Conservation (phyloP, 2,797 vertebrate species). For the Pseudopleuronectes americanus region DNA sequence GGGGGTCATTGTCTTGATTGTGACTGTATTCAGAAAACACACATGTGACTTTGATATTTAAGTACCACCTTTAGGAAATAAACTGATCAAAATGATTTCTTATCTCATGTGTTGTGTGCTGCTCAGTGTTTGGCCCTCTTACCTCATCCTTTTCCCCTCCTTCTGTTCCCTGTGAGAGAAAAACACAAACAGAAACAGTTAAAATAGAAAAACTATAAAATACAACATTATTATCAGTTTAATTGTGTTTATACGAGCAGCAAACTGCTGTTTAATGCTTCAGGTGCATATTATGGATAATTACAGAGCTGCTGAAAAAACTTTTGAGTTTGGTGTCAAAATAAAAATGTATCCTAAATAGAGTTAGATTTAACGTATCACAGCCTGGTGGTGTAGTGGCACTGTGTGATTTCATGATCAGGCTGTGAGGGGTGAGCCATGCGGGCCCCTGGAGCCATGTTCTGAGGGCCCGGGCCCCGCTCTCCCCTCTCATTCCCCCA, state of each 20-base stretch:
- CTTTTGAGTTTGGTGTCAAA: slow-evolving; percentile 71
- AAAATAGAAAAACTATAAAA: slow-evolving; percentile 10
- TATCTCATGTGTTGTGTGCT: not conserved
- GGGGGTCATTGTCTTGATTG: slow-evolving; percentile 3
- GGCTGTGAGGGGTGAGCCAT: slow-evolving; percentile 41
- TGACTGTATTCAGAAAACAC: slow-evolving; percentile 5
- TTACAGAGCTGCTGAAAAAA: slow-evolving; percentile 57
- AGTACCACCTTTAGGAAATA: not conserved
- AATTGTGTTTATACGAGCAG: slow-evolving; percentile 36
- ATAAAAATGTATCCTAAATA: slow-evolving; percentile 34
- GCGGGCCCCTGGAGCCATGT: slow-evolving; percentile 57
- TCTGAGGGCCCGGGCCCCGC: slow-evolving; percentile 58
- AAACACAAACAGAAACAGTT: slow-evolving; percentile 52
- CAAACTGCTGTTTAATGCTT: slow-evolving; percentile 29
- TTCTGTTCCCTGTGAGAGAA: slow-evolving; percentile 81
- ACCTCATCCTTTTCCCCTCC: slow-evolving; percentile 90
- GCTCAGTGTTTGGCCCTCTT: slow-evolving; percentile 43
- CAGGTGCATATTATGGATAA: slow-evolving; percentile 27
- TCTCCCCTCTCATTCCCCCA: slow-evolving; percentile 69
- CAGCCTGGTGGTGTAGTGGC: not conserved
- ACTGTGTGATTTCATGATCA: not conserved
- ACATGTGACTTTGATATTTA: not conserved
- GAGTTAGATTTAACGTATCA: slow-evolving; percentile 55
- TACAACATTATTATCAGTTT: not conserved
- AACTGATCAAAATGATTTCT: slow-evolving; percentile 13